Percentiles rank a stretch among this genome's conserved stretches.
phyloP scores from a whole-genome alignment of 2,888 invertebrate genomes.

The Crossocerus cetratus region DNA sequence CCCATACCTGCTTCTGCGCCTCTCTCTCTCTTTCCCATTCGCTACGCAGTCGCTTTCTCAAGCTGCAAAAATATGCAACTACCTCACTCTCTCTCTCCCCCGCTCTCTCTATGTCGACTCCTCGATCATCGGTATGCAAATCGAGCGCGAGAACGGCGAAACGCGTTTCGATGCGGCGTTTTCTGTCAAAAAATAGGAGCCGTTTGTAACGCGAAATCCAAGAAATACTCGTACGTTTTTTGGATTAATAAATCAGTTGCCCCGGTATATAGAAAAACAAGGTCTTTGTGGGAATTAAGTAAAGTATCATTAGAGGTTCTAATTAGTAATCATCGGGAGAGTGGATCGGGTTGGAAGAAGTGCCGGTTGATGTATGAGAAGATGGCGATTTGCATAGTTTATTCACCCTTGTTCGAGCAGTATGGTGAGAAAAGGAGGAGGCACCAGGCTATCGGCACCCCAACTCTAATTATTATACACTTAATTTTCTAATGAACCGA shows the following conservation, averaged over 20 bases:
- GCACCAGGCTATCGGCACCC: slow-evolving; percentile 48
- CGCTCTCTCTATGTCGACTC: slow-evolving; percentile 16
- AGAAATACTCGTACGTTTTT: too few relatives aligned
- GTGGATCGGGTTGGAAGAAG: too few relatives aligned
- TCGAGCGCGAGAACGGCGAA: slow-evolving; percentile 30
- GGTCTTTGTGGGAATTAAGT: too few relatives aligned
- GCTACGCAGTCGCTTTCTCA: slow-evolving; percentile 7
- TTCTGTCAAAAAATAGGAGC: neutral
- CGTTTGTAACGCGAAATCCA: too few relatives aligned
- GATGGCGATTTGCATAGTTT: neutral
- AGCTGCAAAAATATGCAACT: slow-evolving; percentile 48
- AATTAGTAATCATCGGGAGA: too few relatives aligned
- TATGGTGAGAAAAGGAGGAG: slow-evolving; percentile 30
- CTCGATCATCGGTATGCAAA: slow-evolving; percentile 67
- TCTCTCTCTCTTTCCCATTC: slow-evolving; percentile 1
- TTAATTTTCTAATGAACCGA: slow-evolving; percentile 70
- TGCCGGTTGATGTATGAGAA: too few relatives aligned
- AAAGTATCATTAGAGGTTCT: too few relatives aligned
- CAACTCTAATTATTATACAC: slow-evolving; percentile 67
- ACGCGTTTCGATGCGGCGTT: neutral
- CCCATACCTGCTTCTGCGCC: slow-evolving; percentile 6
- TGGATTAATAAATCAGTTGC: too few relatives aligned
- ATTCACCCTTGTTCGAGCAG: neutral
- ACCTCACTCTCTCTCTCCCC: slow-evolving; percentile 9
- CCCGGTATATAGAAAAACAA: too few relatives aligned